These are phyloP conservation scores for Stomatorhinus walkeri DNA, from an alignment of 2,797 vertebrate species.

Conservation along the genomic window DNA sequence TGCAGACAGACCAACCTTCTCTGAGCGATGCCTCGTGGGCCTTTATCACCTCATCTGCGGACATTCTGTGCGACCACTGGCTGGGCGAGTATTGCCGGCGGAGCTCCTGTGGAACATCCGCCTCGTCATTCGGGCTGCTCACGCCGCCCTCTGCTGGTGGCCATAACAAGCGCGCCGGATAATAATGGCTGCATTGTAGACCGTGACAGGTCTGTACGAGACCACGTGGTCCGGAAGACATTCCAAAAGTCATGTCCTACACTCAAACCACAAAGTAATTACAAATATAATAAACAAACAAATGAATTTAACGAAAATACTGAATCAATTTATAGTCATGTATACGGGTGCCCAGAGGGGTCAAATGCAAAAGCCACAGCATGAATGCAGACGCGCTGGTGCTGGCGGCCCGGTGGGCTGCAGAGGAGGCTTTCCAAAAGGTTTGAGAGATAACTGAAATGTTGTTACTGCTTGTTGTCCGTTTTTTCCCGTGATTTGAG, in stretches of 20 bases:
- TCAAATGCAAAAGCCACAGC: not conserved
- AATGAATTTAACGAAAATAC: not conserved
- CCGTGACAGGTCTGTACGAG: not conserved
- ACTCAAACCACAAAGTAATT: not conserved
- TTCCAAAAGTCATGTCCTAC: not conserved
- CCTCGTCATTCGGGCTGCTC: not conserved
- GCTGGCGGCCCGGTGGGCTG: not conserved
- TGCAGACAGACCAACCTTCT: conserved; percentile 60
- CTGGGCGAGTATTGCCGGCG: conserved; percentile 78
- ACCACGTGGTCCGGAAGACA: not conserved
- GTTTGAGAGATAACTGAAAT: not conserved
- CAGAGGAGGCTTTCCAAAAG: not conserved
- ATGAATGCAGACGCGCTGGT: not conserved
- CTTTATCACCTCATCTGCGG: conserved; percentile 64
- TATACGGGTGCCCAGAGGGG: not conserved
- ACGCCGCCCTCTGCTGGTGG: conserved; percentile 24
- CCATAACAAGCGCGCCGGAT: not conserved
- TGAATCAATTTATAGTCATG: not conserved
- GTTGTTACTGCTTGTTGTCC: not conserved
- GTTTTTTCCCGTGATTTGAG: not conserved
- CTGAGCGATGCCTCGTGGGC: conserved; percentile 57
- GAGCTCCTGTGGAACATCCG: conserved; percentile 61
- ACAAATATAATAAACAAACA: not conserved
- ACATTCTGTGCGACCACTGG: conserved; percentile 73
- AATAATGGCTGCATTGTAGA: not conserved